Evolutionary conservation across 1,140 invertebrate species (phyloP), one percentile per base, ranked within the genome.

Genomic region (Zaprionus taronus): DNA sequence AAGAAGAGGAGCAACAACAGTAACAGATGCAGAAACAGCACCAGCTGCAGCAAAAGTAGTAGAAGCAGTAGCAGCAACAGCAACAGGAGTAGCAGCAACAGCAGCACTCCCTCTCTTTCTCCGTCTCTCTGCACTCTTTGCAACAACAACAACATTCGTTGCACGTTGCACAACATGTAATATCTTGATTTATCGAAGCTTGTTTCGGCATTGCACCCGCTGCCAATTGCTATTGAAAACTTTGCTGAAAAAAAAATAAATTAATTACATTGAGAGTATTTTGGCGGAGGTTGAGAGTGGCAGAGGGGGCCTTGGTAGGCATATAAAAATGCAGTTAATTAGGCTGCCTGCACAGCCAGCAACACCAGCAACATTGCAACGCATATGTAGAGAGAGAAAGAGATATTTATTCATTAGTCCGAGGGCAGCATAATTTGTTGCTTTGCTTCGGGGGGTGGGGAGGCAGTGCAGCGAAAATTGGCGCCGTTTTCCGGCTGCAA

Each of bases 331-430:
- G 56, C 56, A 53, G 63, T 72, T 76, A 76, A 75, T 65, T 72
- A 49, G 68, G 24, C 26, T 53, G 44, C 60, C 60, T 28, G 38
- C 47, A 20, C 36, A 69, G 20, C 44, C 2, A 28, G 67, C 67
- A 49, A 28, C 17, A 6, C 11, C 15, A 11, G 28, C 28, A 31
- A 31, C 28, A 7, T 7, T 2, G 20, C 28, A 22, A 53, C 14
- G 24, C 69, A 56, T 44, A 72, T 47, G n/a, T 34, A 47, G 41
- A 47, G 41, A 17, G 41, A 3, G 1, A n/a, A n/a, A 47, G 41
- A 47, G 38, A 83, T 72, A 87, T 89, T 87, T 89, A 89, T 87
- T 87, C 83, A 87, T 87, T 87, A 87, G 84, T 77, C 70, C 70
- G 84, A 47, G n/a, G n/a, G 77, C 77, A 71, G 70, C 47, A 69